Evolutionary conservation across 2,888 invertebrate genomes (phyloP), one percentile per base, ranked within the genome.

Genomic region (Acanthacorydalis orientalis): DNA sequence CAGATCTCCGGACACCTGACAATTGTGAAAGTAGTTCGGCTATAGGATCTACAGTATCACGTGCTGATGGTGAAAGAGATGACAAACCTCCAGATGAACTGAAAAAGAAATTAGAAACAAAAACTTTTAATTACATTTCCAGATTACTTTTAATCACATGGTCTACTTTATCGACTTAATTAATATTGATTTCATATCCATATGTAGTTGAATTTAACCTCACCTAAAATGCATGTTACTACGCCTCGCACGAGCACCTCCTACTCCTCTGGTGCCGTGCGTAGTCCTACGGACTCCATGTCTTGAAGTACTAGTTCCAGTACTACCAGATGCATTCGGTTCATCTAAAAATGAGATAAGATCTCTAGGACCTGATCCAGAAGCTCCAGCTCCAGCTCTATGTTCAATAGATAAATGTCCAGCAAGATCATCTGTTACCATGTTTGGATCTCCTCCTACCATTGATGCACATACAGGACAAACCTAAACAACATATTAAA

Each of bases 391-490:
- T 31, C 65, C 65, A 43, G 64, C 60, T 60, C 91, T 81, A 71
- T 97, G 97, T 67, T 96, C 95, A 57, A 93, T 70, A 52, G 89
- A 86, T 61, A 97, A 79, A 75, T 97, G 97, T 59, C 90, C 88
- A 55, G 91, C 86, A 71, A 97, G 91, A 74, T 97, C 96, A 72
- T 96, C 95, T 53, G 95, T 95, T 68, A 95, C 89, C 64, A 92
- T 82, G 73, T 96, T 96, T 51, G 95, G 95, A 67, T 97, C 97
- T 47, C 93, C 93, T 53, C 95, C 93, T 37, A 93, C 92, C 70
- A 89, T 78, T 52, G 93, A 88, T 52, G 96, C 96, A 72, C 97
- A 97, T 47, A 97, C 83, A 54, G 97, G 97, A 69, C 97, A 97
- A 49, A 37, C 37, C 37, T 37, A 14, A 37, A 9, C n/a, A 4